Evolutionary conservation across 2,888 invertebrate genomes (phyloP).

Genomic region (Lasioglossum malachurum): DNA sequence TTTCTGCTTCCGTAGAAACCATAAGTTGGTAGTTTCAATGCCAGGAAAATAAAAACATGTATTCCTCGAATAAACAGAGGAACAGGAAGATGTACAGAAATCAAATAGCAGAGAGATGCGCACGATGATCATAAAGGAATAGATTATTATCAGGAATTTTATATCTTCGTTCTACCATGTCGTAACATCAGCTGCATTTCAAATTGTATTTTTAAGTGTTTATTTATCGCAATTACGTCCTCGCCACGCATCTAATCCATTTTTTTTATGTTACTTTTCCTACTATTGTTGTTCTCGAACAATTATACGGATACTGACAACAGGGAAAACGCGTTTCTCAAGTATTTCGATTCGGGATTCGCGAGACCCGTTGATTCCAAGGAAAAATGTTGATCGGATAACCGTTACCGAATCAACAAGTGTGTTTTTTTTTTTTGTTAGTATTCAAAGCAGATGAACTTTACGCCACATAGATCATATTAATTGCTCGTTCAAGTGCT

Average conservation of each 20-base stretch:
- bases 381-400: background rate
- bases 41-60: background rate
- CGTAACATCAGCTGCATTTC: background rate
- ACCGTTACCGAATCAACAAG: slow-evolving; percentile 16
- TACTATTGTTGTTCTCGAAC: background rate
- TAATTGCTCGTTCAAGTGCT: slow-evolving; percentile 26
- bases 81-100: background rate
- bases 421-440: background rate
- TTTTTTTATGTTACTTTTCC: background rate
- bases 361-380: background rate
- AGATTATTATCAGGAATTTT: background rate
- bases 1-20: background rate
- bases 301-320: background rate
- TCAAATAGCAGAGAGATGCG: background rate
- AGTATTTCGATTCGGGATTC: background rate
- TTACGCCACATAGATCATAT: slow-evolving; percentile 14
- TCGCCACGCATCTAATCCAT: background rate
- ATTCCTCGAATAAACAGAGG: background rate
- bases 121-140: background rate
- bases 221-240: background rate
- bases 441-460: background rate
- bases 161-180: background rate
- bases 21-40: background rate
- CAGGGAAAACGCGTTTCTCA: background rate
- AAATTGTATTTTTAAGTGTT: background rate